These are phyloP conservation scores for Drosophila rubida DNA, from an alignment of 2,888 invertebrate genomes.

Conservation along the genomic window DNA sequence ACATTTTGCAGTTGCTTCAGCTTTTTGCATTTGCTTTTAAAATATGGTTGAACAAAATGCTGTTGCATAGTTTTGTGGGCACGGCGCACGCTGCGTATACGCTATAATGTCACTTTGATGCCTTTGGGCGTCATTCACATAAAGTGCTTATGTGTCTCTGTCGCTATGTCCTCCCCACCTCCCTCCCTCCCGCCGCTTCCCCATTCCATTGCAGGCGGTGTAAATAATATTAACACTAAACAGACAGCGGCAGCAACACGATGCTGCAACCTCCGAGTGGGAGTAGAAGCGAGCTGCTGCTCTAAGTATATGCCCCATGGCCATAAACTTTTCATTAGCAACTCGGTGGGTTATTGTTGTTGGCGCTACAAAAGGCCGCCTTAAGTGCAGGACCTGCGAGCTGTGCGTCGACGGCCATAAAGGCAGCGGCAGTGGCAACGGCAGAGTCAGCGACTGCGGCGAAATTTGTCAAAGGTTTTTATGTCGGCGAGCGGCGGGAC, in stretches of 20 bases:
- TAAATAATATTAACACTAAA: conserved; percentile 75
- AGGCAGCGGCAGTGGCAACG: conserved; percentile 26
- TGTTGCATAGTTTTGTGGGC: conserved; percentile 59
- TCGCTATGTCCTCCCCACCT: conserved; percentile 12
- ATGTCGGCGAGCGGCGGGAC: conserved; percentile 70
- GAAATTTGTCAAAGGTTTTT: conserved; percentile 77
- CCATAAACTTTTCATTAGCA: conserved; percentile 78
- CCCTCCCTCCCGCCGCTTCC: neutral
- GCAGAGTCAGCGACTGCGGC: conserved; percentile 8
- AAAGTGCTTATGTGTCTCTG: conserved; percentile 71
- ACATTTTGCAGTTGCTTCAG: conserved; percentile 40
- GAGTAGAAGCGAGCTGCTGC: conserved; percentile 20
- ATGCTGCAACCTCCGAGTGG: conserved; percentile 2
- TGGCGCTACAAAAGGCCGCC: conserved; percentile 38
- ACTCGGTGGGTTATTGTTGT: conserved; percentile 30
- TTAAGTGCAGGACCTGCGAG: conserved; percentile 53
- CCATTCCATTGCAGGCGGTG: too few species aligned
- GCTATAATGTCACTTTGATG: conserved; percentile 73
- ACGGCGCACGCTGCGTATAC: conserved; percentile 48
- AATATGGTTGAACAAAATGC: conserved; percentile 48
- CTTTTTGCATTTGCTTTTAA: conserved; percentile 51
- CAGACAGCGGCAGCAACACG: conserved; percentile 35
- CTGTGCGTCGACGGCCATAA: conserved; percentile 21
- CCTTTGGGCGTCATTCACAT: conserved; percentile 72
- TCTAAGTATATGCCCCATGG: conserved; percentile 56